A percentile compares a stretch with the other conserved stretches of the same genome.
These are phyloP conservation scores for Eupeodes latifasciatus DNA, from an alignment of 2,888 invertebrate species.

Conservation along the genomic window DNA sequence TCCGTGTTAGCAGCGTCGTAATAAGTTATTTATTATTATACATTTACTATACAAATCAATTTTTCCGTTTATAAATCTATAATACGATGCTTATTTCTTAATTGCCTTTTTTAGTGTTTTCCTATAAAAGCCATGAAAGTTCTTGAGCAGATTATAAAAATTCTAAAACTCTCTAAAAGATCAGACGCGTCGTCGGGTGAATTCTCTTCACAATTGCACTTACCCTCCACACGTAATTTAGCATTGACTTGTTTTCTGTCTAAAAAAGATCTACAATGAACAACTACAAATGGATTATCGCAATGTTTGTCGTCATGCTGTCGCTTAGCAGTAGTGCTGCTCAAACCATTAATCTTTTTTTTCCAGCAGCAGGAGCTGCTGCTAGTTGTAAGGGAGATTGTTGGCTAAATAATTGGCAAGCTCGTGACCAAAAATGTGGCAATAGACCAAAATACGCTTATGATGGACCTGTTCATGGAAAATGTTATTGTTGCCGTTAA, in stretches of 20 bases:
- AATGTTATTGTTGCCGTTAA: conserved; percentile 14
- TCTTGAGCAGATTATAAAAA: neutral
- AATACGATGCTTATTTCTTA: neutral
- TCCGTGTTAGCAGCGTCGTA: too few relatives aligned
- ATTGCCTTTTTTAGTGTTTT: neutral
- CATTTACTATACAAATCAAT: too few relatives aligned
- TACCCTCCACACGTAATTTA: too few relatives aligned
- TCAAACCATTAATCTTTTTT: too few relatives aligned
- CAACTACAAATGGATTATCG: neutral
- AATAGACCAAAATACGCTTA: conserved; percentile 23
- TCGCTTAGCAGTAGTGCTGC: neutral
- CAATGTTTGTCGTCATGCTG: neutral
- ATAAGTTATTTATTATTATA: too few relatives aligned
- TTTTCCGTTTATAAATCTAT: too few relatives aligned
- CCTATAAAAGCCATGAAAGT: neutral
- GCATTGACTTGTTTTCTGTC: too few relatives aligned
- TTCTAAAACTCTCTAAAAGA: neutral
- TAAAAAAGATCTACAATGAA: neutral
- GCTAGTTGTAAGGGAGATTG: conserved; percentile 1
- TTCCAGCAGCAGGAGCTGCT: neutral
- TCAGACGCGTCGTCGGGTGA: neutral
- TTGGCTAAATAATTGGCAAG: conserved; percentile 22
- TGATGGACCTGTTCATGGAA: conserved; percentile 31
- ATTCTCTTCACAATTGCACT: too few relatives aligned
- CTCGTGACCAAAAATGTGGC: conserved; percentile 8